Evolutionary conservation across 2,113 vertebrate species (phyloP).

Genomic region (Phodopus roborovskii): DNA sequence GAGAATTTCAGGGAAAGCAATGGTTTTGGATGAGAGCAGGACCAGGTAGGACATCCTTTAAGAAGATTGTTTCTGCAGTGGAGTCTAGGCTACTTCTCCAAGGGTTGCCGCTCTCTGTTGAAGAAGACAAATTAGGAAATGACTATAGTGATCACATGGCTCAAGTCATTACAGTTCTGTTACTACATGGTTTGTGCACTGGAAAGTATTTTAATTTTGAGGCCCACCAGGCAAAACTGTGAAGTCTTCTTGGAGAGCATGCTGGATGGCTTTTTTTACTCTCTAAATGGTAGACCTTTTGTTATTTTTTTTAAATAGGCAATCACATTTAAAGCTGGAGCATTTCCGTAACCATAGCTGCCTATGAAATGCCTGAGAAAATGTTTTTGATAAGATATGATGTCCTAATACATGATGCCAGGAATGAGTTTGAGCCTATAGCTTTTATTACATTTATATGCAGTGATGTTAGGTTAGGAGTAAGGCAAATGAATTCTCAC

Average conservation of each 20-base stretch:
- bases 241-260: constrained; percentile 50
- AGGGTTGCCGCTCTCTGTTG: background rate
- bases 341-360: constrained; percentile 61
- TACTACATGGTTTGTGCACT: constrained; percentile 35
- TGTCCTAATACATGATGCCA: constrained; percentile 66
- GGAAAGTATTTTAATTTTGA: constrained; percentile 63
- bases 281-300: constrained; percentile 57
- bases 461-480: constrained; percentile 70
- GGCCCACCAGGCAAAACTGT: background rate
- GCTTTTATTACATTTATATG: constrained; percentile 75
- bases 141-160: background rate
- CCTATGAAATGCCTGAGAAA: constrained; percentile 73
- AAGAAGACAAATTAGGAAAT: constrained; percentile 18
- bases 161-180: constrained; percentile 45
- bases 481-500: constrained; percentile 80
- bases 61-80: background rate
- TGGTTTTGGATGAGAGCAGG: background rate
- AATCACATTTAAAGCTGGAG: constrained; percentile 66
- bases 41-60: background rate
- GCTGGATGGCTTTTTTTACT: constrained; percentile 47
- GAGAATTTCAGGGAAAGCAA: background rate
- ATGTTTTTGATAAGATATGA: constrained; percentile 75
- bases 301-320: constrained; percentile 46
- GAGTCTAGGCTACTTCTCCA: background rate
- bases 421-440: constrained; percentile 62